Evolutionary conservation across 2,113 vertebrate species (phyloP).

Genomic region (Tonatia bakeri): DNA sequence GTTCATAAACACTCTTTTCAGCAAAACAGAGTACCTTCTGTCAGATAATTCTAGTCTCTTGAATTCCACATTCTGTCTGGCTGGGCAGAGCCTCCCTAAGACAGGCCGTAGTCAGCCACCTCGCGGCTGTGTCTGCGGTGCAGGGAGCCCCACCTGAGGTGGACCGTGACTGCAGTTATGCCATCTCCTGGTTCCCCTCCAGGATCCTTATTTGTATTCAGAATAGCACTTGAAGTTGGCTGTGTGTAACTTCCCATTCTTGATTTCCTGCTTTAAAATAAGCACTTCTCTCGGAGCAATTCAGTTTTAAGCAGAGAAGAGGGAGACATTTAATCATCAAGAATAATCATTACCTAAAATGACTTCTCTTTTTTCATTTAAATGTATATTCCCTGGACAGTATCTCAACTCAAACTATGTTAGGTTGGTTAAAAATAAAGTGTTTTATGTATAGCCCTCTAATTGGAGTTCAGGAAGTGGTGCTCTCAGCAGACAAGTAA

Average conservation of each 20-base stretch:
- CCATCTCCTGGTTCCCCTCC: background rate
- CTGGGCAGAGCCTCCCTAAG: background rate
- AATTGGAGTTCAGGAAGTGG: background rate
- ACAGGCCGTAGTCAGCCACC: background rate
- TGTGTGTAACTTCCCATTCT: background rate
- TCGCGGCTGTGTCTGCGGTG: background rate
- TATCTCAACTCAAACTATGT: background rate
- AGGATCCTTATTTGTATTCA: background rate
- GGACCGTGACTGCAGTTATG: background rate
- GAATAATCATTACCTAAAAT: slow-evolving; percentile 11
- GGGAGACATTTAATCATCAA: slow-evolving; percentile 22
- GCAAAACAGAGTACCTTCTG: background rate
- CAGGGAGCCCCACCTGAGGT: background rate
- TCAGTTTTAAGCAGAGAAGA: background rate
- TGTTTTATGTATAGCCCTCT: background rate
- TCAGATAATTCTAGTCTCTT: background rate
- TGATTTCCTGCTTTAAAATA: background rate
- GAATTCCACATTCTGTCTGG: background rate
- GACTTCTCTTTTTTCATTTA: background rate
- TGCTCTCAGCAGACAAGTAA: background rate
- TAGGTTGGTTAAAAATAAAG: background rate
- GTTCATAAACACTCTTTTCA: background rate
- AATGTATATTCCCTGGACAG: background rate
- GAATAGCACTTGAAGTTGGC: background rate
- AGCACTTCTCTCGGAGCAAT: background rate